Base-by-base conservation (phyloP, 2,797 vertebrate species). In the Pseudomugil tenellus region DNA sequence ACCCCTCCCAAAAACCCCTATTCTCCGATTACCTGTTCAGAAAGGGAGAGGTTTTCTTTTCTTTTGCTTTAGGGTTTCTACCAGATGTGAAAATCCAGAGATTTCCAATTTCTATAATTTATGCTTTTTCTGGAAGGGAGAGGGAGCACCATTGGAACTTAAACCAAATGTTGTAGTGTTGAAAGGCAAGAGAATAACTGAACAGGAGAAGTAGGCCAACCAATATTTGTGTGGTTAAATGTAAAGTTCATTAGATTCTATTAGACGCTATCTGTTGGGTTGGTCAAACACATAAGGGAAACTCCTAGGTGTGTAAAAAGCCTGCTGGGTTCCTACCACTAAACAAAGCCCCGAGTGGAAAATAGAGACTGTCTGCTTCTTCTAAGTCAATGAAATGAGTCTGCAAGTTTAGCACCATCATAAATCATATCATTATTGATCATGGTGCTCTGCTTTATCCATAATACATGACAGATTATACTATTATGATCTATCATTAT, bases 41-140 rank as follows among this genome's bases (percentile, higher is more conserved):
- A 80, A 54, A 54, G 52, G 67, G 65, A 76, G 64, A 48, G 35
- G 53, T 84, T 7, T 41, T 39, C 5, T 39, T 39, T 39, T 16
- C 10, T 82, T 77, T 81, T 71, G 21, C 67, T 83, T 67, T 67
- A 79, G 87, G 72, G 74, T 61, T 85, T 89, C 58, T 77, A 79
- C 82, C 86, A 91, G 84, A 91, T 91, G 88, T 90, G 81, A 79
- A 76, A 79, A 81, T 85, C 86, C 84, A 72, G 70, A 85, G 60
- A 81, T 86, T 87, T 91, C 85, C 84, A 85, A 79, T 86, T 76
- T 82, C 81, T 84, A 68, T 89, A 87, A 91, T 87, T 92, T 87
- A 89, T 90, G 80, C 73, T 78, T 77, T 56, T 72, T 53, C 73
- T 90, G 77, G 73, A 77, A 77, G 62, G 75, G 80, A 48, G 74